Base-by-base conservation (phyloP, 2,113 vertebrate genomes). In the Columbina picui region DNA sequence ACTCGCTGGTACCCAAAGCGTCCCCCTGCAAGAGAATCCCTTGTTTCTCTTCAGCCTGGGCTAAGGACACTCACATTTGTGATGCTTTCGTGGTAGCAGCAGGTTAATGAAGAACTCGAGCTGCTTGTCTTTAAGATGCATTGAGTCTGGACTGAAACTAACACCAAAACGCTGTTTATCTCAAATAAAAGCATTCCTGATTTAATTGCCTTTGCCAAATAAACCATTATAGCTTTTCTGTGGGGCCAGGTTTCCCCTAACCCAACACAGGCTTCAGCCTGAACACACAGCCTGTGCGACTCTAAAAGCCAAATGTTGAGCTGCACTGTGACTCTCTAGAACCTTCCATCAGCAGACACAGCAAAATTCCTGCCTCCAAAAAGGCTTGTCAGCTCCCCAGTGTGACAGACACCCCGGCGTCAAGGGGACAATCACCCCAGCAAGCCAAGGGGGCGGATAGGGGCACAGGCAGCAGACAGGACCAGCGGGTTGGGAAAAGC, bases 51-150 rank as follows among this genome's bases (percentile, higher is more conserved):
- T 21, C 57, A 23, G 50, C 34, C 45, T 14, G 9, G 36, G 20
- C 22, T 9, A 7, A 25, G 63, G 20, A 12, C 11, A 4, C 19
- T 9, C n/a, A 1, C 20, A 4, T 0, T 6, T 3, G 1, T 0
- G 60, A 34, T 20, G 75, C 57, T 36, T 34, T 55, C 63, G 13
- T 4, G 9, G 7, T 26, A 39, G 60, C 4, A 34, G 39, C 47
- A 2, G 34, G 6, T 36, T 53, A 4, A 32, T 12, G 13, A 30
- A 56, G 5, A 27, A 1, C 14, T 29, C 41, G 0, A 3, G n/a
- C 39, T 22, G 50, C 14, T 23, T 14, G 7, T 6, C n/a, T 45
- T 27, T 36, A 20, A 16, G 26, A 9, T 6, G 5, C 20, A 16
- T 8, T 11, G 21, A 41, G 61, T 1, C 27, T 14, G 74, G 39